Conservation (phyloP, 2,113 vertebrate genomes). For the Eolophus roseicapilla region DNA sequence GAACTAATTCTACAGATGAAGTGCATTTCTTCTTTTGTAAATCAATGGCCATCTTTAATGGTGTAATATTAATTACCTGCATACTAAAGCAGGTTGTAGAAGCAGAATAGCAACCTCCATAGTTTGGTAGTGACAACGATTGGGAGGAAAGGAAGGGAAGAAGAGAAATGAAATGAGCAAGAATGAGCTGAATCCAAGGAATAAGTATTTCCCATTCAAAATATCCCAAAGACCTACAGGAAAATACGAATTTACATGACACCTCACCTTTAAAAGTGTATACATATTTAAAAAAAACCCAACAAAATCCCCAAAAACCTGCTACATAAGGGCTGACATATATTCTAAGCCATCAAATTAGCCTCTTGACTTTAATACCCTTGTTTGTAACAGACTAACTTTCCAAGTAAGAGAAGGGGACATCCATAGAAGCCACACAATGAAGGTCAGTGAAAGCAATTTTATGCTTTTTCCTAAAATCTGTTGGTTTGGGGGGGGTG, state of each 20-base stretch:
- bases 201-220: not conserved
- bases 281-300: not conserved
- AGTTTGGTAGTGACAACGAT: not conserved
- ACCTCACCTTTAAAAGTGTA: not conserved
- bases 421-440: not conserved
- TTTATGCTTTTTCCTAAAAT: not conserved
- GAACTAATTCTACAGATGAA: not conserved
- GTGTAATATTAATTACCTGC: not conserved
- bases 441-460: not conserved
- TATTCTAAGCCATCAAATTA: not conserved
- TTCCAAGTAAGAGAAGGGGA: not conserved
- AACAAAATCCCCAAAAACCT: not conserved
- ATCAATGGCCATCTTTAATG: not conserved
- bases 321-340: not conserved
- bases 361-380: not conserved
- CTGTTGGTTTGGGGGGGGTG: fast-evolving
- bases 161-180: not conserved
- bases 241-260: not conserved
- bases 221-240: not conserved
- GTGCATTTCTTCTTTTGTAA: not conserved
- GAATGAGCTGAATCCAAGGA: not conserved
- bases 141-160: not conserved
- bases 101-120: not conserved
- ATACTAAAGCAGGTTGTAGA: not conserved
- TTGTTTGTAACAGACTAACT: not conserved